Base-by-base conservation (phyloP, 2,113 vertebrate species). In the Leucopternis melanops region DNA sequence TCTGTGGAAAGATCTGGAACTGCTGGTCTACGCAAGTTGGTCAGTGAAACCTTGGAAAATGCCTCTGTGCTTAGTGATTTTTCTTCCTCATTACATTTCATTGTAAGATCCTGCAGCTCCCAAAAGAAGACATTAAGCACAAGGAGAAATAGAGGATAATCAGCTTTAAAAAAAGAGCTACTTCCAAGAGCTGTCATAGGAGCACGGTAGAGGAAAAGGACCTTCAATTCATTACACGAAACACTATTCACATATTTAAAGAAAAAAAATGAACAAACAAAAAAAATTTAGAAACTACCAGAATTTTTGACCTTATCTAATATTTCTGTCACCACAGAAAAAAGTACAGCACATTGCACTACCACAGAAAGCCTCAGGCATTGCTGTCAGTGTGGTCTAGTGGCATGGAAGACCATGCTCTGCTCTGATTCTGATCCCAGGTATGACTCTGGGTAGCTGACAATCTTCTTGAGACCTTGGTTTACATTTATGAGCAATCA, bases 1-100 rank as follows among this genome's bases (percentile, higher is more conserved):
- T 99, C 99, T 34, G 99, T 98, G 92, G 99, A 98, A 55, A 99
- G 99, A 96, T 99, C 99, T 11, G 99, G 99, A 66, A 99, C 99
- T 8, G 99, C 99, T 97, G 98, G 98, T 79, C 99, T 98, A 25
- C 99, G 98, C 23, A 99, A 97, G 96, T 99, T 99, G 50, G 99
- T 99, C 94, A 99, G 58, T 8, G 99, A 99, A 86, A 99, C 98
- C 79, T 98, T 99, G 29, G 99, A 98, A 97, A 99, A 99, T 6
- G 99, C 99, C 94, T 99, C 99, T 0, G 99, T 95, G 86, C 99
- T 99, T 19, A 99, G 97, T 32, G 99, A 99, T 87, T 99, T 99
- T 49, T 98, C 99, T 58, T 99, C 99, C 95, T 99, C 99, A 4
- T 99, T 99, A 96, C 99, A 99, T 91, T 99, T 99, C 97, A 99